Evolutionary conservation across 2,888 invertebrate species (phyloP).

Genomic region (Cyrtodaria siliqua): DNA sequence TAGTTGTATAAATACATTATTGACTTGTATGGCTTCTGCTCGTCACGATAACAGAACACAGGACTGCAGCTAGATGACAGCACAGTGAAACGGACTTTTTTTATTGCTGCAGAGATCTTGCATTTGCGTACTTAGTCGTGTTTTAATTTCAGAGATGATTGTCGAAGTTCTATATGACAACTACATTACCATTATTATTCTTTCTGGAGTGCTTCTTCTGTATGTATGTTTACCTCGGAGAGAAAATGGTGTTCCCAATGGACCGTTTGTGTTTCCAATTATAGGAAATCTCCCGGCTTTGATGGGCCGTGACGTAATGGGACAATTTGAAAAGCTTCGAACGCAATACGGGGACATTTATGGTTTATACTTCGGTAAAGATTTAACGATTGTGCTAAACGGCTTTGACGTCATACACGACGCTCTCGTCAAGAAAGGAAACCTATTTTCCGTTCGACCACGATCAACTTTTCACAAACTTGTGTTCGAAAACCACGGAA

Average conservation of each 20-base stretch:
- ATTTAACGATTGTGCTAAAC: slow-evolving; percentile 46
- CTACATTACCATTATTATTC: background rate
- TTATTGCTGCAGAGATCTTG: no score
- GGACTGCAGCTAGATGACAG: no score
- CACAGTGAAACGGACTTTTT: no score
- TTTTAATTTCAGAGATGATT: slow-evolving; percentile 30
- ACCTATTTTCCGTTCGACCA: slow-evolving; percentile 47
- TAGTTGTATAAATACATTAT: no score
- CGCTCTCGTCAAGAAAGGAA: slow-evolving; percentile 51
- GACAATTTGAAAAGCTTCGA: slow-evolving; percentile 28
- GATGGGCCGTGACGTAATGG: slow-evolving; percentile 24
- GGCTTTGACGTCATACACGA: slow-evolving; percentile 59
- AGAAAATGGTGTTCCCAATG: slow-evolving; percentile 30
- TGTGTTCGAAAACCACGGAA: slow-evolving; percentile 44
- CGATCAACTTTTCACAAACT: slow-evolving; percentile 40
- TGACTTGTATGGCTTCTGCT: no score
- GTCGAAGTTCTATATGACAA: slow-evolving; percentile 8
- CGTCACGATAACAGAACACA: no score
- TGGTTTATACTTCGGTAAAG: slow-evolving; percentile 52
- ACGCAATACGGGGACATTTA: slow-evolving; percentile 51
- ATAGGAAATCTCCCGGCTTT: slow-evolving; percentile 47
- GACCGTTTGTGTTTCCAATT: slow-evolving; percentile 48
- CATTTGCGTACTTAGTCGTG: no score
- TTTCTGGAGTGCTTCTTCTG: background rate
- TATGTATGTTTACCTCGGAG: slow-evolving; percentile 14